Evolutionary conservation across 2,113 vertebrate species (phyloP).

Genomic region (Geococcyx californianus): DNA sequence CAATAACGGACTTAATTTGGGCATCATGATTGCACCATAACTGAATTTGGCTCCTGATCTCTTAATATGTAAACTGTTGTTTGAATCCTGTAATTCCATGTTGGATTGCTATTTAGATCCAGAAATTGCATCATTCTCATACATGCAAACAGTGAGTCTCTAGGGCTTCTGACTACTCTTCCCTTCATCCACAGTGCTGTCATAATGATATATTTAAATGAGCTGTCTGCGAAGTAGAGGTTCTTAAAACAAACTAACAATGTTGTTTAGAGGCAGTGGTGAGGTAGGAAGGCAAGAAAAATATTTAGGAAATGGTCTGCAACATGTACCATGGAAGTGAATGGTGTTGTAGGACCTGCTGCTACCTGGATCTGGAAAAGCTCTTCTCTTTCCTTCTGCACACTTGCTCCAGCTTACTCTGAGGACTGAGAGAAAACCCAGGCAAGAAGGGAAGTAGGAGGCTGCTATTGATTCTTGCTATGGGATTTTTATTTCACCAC

Average conservation of each 20-base stretch:
- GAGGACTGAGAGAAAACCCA: slow-evolving; percentile 58
- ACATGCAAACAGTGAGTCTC: slow-evolving; percentile 77
- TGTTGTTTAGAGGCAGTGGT: slow-evolving; percentile 55
- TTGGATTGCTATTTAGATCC: slow-evolving; percentile 76
- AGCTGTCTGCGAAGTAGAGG: slow-evolving; percentile 63
- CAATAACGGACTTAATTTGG: background rate
- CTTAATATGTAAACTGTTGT: slow-evolving; percentile 54
- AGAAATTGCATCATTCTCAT: slow-evolving; percentile 83
- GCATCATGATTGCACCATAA: background rate
- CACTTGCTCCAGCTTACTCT: slow-evolving; percentile 37
- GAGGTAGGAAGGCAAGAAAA: slow-evolving; percentile 35
- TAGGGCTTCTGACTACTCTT: slow-evolving; percentile 73
- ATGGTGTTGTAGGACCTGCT: background rate
- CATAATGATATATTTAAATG: slow-evolving; percentile 76
- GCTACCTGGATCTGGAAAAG: slow-evolving; percentile 48
- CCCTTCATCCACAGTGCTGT: slow-evolving; percentile 71
- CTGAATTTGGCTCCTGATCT: slow-evolving; percentile 26
- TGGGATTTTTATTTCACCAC: slow-evolving; percentile 60
- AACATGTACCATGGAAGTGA: background rate
- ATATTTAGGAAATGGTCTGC: slow-evolving; percentile 45
- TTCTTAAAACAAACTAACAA: slow-evolving; percentile 56
- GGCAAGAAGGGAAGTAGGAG: slow-evolving; percentile 47
- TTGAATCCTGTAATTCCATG: slow-evolving; percentile 69
- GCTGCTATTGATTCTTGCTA: slow-evolving; percentile 34
- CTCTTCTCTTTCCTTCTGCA: slow-evolving; percentile 44